Percentiles rank a stretch among this genome's conserved stretches.
Evolutionary conservation across 2,888 invertebrate species (phyloP).

Genomic region (Pammene fasciana): DNA sequence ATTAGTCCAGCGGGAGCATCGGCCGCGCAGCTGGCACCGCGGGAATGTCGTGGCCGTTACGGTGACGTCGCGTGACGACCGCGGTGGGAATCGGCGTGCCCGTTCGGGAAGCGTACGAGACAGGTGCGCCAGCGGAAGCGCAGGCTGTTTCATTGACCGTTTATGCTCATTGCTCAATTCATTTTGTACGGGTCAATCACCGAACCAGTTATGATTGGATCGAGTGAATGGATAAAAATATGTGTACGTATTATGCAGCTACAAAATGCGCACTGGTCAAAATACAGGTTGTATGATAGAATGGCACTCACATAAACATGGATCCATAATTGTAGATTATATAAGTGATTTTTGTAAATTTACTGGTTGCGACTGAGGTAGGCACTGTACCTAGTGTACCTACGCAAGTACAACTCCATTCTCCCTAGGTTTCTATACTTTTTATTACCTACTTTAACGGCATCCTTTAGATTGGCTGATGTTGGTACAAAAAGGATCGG

Average conservation of each 20-base stretch:
- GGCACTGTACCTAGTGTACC: too few species aligned
- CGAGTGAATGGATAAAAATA: neutral
- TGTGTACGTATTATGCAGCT: neutral
- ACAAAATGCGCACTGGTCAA: too few species aligned
- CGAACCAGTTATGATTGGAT: neutral
- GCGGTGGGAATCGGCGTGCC: neutral
- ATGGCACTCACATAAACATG: too few species aligned
- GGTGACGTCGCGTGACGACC: slow-evolving; percentile 3
- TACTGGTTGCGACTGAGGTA: too few species aligned
- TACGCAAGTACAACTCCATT: too few species aligned
- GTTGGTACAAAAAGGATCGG: too few species aligned
- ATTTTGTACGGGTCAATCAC: neutral
- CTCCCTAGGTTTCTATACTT: too few species aligned
- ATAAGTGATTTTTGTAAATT: too few species aligned
- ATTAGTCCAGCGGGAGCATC: slow-evolving; percentile 13
- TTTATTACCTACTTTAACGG: too few species aligned
- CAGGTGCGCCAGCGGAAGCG: slow-evolving; percentile 19
- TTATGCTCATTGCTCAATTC: neutral
- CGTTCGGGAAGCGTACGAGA: slow-evolving; percentile 4
- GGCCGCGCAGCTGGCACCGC: slow-evolving; percentile 7
- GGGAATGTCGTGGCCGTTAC: slow-evolving; percentile 9
- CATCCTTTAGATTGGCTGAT: too few species aligned
- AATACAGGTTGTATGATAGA: too few species aligned
- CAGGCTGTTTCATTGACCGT: neutral
- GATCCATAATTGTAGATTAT: too few species aligned